Evolutionary conservation across 1,140 invertebrate species (phyloP).

Genomic region (Hylaeus volcanicus): DNA sequence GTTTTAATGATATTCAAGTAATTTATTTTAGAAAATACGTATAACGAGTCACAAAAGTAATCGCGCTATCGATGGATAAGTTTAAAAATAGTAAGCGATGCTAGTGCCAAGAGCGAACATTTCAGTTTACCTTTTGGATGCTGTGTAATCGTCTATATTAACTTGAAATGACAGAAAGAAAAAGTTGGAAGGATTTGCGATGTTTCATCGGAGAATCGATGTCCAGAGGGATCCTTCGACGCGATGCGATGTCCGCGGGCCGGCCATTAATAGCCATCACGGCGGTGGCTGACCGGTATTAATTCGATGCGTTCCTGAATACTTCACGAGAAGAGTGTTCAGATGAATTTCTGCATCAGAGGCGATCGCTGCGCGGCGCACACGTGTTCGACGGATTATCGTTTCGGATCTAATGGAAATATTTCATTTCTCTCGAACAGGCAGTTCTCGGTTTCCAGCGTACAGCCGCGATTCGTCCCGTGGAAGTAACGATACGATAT

Average conservation of each 20-base stretch:
- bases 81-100: too few species aligned
- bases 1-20: too few species aligned
- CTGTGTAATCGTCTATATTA: too few species aligned
- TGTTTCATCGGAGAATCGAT: slow-evolving; percentile 19
- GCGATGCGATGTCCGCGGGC: background rate
- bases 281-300: slow-evolving; percentile 62
- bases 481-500: slow-evolving; percentile 23
- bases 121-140: too few species aligned
- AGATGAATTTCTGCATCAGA: slow-evolving; percentile 59
- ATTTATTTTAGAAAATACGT: too few species aligned
- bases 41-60: too few species aligned
- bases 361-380: slow-evolving; percentile 30
- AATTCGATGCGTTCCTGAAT: slow-evolving; percentile 66
- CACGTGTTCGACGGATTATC: slow-evolving; percentile 56
- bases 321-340: slow-evolving; percentile 62
- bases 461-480: background rate
- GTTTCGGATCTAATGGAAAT: slow-evolving; percentile 59
- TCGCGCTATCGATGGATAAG: too few species aligned
- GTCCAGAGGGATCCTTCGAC: background rate
- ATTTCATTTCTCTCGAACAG: slow-evolving; percentile 50
- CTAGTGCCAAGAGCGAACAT: too few species aligned
- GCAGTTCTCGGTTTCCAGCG: slow-evolving; percentile 18
- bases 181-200: background rate
- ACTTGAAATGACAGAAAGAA: background rate
- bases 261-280: slow-evolving; percentile 60